phyloP scores from a whole-genome alignment of 2,113 vertebrate genomes.

The Menura novaehollandiae region DNA sequence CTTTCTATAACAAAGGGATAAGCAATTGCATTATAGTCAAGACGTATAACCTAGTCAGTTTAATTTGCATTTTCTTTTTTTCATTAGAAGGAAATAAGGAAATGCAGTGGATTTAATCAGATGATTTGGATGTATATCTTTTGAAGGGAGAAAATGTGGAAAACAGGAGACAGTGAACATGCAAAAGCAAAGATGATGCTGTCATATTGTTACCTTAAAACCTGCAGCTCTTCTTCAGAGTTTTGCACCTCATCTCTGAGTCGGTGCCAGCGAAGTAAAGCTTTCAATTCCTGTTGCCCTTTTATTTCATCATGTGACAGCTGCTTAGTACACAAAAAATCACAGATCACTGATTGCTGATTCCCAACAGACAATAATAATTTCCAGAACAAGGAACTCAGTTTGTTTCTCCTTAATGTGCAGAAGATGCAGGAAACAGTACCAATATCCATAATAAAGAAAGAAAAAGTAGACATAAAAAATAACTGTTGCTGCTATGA shows the following conservation, averaged over 20 bases:
- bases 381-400: neutral
- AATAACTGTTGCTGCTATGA: neutral
- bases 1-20: neutral
- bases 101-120: neutral
- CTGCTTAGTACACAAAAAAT: conserved; percentile 61
- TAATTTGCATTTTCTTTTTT: neutral
- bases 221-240: conserved; percentile 86
- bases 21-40: neutral
- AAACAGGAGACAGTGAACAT: neutral
- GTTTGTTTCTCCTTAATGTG: neutral
- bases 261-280: conserved; percentile 84
- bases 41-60: neutral
- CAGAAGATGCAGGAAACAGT: neutral
- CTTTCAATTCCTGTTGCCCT: conserved; percentile 83
- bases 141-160: neutral
- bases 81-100: conserved; percentile 42
- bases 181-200: neutral
- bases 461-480: neutral
- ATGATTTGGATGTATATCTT: neutral
- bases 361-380: neutral
- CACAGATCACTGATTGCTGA: neutral
- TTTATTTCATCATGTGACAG: conserved; percentile 70
- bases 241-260: conserved; percentile 88
- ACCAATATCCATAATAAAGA: neutral
- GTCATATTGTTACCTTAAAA: conserved; percentile 81